A percentile compares a stretch with the other conserved stretches of the same genome.
phyloP scores from a whole-genome alignment of 2,797 vertebrate species.

The Craterocephalus amniculus region DNA sequence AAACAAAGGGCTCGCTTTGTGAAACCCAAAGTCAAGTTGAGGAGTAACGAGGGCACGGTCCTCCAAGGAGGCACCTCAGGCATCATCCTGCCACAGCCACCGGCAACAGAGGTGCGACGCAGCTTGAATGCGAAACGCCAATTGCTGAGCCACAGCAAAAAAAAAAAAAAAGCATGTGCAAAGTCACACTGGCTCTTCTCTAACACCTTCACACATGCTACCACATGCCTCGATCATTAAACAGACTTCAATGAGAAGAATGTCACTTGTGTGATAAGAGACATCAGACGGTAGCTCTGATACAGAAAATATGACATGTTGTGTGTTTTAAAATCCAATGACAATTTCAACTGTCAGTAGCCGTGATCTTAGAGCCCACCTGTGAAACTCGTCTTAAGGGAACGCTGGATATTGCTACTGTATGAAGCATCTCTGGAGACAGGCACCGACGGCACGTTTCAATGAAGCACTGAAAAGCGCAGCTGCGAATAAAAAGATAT shows the following conservation, averaged over 20 bases:
- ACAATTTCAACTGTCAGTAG: slow-evolving; percentile 70
- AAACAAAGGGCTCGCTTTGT: slow-evolving; percentile 85
- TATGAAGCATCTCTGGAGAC: slow-evolving; percentile 73
- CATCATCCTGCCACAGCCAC: slow-evolving; percentile 81
- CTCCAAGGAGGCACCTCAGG: slow-evolving; percentile 81
- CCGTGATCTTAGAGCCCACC: slow-evolving; percentile 73
- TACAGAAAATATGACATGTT: slow-evolving; percentile 59
- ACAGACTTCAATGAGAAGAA: slow-evolving; percentile 52
- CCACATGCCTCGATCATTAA: slow-evolving; percentile 47
- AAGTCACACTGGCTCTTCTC: slow-evolving; percentile 47
- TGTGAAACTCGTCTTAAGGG: slow-evolving; percentile 69
- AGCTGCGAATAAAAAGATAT: slow-evolving; percentile 69
- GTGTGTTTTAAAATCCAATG: slow-evolving; percentile 67
- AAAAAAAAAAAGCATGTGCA: slow-evolving; percentile 35
- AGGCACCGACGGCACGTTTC: slow-evolving; percentile 49
- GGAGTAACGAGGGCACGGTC: slow-evolving; percentile 83
- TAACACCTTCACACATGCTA: slow-evolving; percentile 37
- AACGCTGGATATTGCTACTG: slow-evolving; percentile 54
- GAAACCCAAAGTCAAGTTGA: slow-evolving; percentile 87
- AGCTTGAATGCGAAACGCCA: slow-evolving; percentile 76
- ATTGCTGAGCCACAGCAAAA: slow-evolving; percentile 58
- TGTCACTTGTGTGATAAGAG: slow-evolving; percentile 61
- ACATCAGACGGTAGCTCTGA: slow-evolving; percentile 43
- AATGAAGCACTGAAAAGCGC: slow-evolving; percentile 59
- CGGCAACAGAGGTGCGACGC: slow-evolving; percentile 72